Evolutionary conservation across 1,140 invertebrate species (phyloP), one percentile per base, ranked within the genome.

Genomic region (Zaprionus gabonicus): DNA sequence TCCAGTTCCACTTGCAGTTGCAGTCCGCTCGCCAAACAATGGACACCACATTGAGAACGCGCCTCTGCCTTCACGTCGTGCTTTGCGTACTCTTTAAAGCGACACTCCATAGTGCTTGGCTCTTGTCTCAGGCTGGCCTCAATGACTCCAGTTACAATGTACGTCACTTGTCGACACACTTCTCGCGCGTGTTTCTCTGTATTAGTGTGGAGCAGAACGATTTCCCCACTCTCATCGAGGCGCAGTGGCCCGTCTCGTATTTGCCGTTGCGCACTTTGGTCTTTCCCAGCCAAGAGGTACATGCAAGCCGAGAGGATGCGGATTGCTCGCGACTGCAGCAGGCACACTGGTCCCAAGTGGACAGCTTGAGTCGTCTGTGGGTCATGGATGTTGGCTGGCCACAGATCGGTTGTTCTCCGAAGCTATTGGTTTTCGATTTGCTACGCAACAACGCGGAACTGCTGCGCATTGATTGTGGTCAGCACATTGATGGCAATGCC

Each of bases 371-470:
- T 49, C 78, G 85, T 0, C 49, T 92, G 10, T 92, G 91, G 91
- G 86, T 92, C 13, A 80, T 92, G 77, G 91, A 92, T 60, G 64
- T 79, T 6, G 91, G 91, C 15, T 83, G 80, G 63, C 76, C 82
- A 1, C 64, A 53, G 2, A 36, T 38, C n/a, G 67, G 63, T 13
- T 92, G 91, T 44, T 3, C 73, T 1, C 84, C 91, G 3, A 80
- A 92, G 12, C 56, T 92, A 13, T 78, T 92, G 27, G 91, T 92
- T 9, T 92, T 91, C 27, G 91, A 92, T 80, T 49, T 92, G 25
- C 73, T 92, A 20, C 82, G 87, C 0, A 77, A 86, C 25, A 91
- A 91, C 78, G 82, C 72, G 0, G 91, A 92, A 57, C 62, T 92
- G 9, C 46, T 92, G 12, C 76, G 87, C 34, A 92, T 92, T 44